Base-by-base conservation (phyloP, 1,140 invertebrate genomes). In the Drosophila pandora region DNA sequence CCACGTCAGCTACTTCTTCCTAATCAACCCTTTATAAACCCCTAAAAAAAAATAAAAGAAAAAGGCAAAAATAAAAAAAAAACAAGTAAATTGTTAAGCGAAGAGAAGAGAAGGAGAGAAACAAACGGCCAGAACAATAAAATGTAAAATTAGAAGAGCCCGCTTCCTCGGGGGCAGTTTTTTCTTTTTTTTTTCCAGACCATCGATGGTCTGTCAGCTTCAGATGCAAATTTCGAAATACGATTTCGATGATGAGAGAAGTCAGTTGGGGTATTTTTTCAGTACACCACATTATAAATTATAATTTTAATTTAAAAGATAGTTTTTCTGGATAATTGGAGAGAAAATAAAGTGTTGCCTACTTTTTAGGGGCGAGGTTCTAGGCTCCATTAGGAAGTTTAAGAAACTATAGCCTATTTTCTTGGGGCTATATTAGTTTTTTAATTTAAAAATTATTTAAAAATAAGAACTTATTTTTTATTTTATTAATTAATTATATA, bases 21-120 rank as follows among this genome's bases (percentile, higher is more conserved):
- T 71, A 71, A 87, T 87, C 83, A 87, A 87, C 82, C 82, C 82
- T 87, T 83, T 87, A 83, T 81, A 75, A 88, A 88, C 82, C 83
- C 82, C 77, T 75, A 78, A 80, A 79, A 69, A 57, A 73, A 63
- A 39, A 43, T 64, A 60, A 50, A 49, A 23, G 12, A 76, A 79
- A 3, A 79, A 57, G 41, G 56, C 55, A 76, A 56, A 65, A 56
- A 22, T 0, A 17, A 54, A 59, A 58, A 72, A 68, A 76, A 56
- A 62, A 59, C 13, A 6, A 41, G 57, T 62, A 57, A 72, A 59
- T 48, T 61, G 34, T 17, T 39, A 49, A 64, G 22, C 30, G 41
- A n/a, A 13, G n/a, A 17, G 28, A 3, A 13, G 9, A 4, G 23
- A n/a, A 1, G 22, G n/a, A 6, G 39, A 53, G 48, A 25, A 52